Evolutionary conservation across 1,140 invertebrate genomes (phyloP).

Genomic region (Ptiloglossa arizonensis): DNA sequence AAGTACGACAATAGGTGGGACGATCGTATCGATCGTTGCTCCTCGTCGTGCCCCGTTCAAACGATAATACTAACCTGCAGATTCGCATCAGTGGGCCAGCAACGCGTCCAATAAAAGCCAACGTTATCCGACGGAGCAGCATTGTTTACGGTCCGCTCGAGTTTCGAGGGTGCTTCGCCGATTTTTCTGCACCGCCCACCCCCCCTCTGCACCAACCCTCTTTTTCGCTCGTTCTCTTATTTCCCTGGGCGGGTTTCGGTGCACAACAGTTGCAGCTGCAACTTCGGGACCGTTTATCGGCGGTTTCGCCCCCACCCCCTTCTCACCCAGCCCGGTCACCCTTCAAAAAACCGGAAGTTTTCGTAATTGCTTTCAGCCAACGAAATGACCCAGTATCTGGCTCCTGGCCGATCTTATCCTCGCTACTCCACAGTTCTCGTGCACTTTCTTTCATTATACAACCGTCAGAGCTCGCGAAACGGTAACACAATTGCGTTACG

Average conservation of each 20-base stretch:
- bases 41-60: constrained; percentile 2
- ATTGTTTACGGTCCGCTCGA: constrained; percentile 63
- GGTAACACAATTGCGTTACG: neutral
- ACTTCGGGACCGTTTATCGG: constrained; percentile 23
- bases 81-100: constrained; percentile 43
- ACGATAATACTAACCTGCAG: constrained; percentile 56
- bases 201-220: too few relatives aligned
- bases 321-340: too few relatives aligned
- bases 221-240: neutral
- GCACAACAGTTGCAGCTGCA: constrained; percentile 9
- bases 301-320: neutral
- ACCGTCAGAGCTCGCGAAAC: too few relatives aligned
- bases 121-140: constrained; percentile 51
- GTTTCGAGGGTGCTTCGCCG: constrained; percentile 56
- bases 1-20: neutral
- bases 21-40: constrained; percentile 11
- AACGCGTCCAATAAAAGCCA: constrained; percentile 63
- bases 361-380: constrained; percentile 35
- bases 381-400: neutral
- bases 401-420: constrained; percentile 13
- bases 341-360: neutral
- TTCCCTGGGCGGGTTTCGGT: neutral
- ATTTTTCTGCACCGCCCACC: neutral
- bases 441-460: neutral
- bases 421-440: neutral